These are phyloP conservation scores for Cynodonichthys magdalenae DNA, from an alignment of 2,797 vertebrate species.

Conservation along the genomic window DNA sequence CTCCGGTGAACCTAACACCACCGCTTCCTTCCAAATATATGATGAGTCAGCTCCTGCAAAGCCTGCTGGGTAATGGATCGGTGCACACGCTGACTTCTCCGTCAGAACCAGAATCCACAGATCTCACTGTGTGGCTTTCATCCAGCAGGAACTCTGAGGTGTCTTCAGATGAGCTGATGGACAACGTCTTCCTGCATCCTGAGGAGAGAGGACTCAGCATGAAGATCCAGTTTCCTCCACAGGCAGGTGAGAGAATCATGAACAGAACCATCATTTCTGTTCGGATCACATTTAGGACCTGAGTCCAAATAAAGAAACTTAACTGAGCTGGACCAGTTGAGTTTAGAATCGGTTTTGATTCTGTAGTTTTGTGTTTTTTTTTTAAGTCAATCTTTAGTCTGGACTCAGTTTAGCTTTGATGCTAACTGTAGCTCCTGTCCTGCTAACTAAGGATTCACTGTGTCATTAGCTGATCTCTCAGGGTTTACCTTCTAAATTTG, in stretches of 20 bases:
- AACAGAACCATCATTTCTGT: not conserved
- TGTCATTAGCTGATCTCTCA: not conserved
- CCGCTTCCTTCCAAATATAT: slow-evolving; percentile 30
- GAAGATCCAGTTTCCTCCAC: slow-evolving; percentile 8
- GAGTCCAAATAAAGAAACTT: too few relatives aligned
- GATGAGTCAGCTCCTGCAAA: slow-evolving; percentile 25
- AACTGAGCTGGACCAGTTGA: too few relatives aligned
- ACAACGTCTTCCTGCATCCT: slow-evolving; percentile 40
- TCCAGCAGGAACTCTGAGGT: slow-evolving; percentile 1
- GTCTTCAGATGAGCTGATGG: not conserved
- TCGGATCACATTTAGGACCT: too few relatives aligned
- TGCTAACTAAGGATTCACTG: not conserved
- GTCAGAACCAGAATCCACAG: not conserved
- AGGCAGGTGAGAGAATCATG: not conserved
- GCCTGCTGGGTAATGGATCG: slow-evolving; percentile 47
- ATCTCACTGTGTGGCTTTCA: not conserved
- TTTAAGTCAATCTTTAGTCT: too few relatives aligned
- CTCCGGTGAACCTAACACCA: not conserved
- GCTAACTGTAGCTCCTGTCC: too few relatives aligned
- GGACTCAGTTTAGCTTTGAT: too few relatives aligned
- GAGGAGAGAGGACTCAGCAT: slow-evolving; percentile 18
- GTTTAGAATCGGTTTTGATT: too few relatives aligned
- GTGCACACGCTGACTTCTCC: accelerated
- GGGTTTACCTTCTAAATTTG: not conserved
- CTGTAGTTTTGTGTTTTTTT: too few relatives aligned